Evolutionary conservation across 1,140 invertebrate species (phyloP), one percentile per base, ranked within the genome.

Genomic region (Nebria ingens): DNA sequence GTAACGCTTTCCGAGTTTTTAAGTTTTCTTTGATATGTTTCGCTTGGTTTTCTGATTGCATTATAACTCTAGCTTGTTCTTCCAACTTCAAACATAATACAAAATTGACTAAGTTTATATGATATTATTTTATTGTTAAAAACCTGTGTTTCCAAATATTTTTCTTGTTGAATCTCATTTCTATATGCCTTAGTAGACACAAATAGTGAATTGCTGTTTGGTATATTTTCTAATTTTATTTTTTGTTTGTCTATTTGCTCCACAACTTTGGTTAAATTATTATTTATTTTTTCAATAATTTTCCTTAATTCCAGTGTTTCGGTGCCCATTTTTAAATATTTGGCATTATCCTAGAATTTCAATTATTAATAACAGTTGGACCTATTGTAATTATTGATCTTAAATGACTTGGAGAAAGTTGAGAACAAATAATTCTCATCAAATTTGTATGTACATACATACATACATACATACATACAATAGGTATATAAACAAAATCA

Each of bases 51-150:
- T 45, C 6, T 17, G 17, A 45, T 4, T 45, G 6, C 17, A 12
- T 3, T 9, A 45, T 45, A 12, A 17, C 3, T 45, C 3, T 6
- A 11, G 3, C 17, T 45, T 45, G 40, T 45, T 45, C 40, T 4
- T 45, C 40, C 17, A 45, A 34, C 25, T 34, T 9, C n/a, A n/a
- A n/a, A n/a, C n/a, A n/a, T 34, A 34, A 34, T 34, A 9, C 25
- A 34, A n/a, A 34, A 34, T 9, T 9, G 25, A 6, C 6, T 34
- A 6, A 34, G 25, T 9, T 34, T 34, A 34, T 9, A 9, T 34
- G 25, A 34, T 34, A 34, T 34, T 34, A 34, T 34, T 34, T 34
- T n/a, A 34, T n/a, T 34, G n/a, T n/a, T n/a, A n/a, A n/a, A n/a
- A n/a, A 34, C 15, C 15, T 45, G 40, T 45, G 9, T 45, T 17